Percentiles rank a stretch among this genome's conserved stretches.
Evolutionary conservation across 2,113 vertebrate genomes (phyloP).

Genomic region (Ophiodon elongatus): DNA sequence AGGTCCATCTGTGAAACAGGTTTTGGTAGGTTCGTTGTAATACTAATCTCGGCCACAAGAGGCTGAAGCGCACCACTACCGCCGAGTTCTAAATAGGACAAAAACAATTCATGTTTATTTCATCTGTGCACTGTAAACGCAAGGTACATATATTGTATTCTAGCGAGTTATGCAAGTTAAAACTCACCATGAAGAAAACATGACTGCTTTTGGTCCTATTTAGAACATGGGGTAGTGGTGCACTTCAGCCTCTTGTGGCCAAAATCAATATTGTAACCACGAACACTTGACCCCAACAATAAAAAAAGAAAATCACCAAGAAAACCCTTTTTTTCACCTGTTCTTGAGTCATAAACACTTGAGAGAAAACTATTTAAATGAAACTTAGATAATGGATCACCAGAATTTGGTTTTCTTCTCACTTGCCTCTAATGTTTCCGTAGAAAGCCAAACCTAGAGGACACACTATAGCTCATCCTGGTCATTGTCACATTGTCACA

Average conservation of each 20-base stretch:
- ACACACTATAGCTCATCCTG: background rate
- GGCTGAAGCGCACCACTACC: background rate
- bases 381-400: no score
- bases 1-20: background rate
- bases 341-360: background rate
- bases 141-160: background rate
- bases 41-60: background rate
- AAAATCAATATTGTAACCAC: background rate
- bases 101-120: background rate
- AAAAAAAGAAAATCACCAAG: no score
- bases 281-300: background rate
- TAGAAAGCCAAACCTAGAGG: background rate
- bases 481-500: background rate
- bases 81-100: background rate
- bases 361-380: background rate
- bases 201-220: background rate
- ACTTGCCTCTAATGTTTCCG: background rate
- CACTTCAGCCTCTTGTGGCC: background rate
- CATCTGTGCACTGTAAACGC: background rate
- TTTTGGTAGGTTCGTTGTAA: background rate
- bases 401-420: background rate
- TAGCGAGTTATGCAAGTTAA: background rate
- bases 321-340: background rate
- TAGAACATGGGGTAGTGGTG: background rate
- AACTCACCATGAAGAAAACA: background rate